These are phyloP conservation scores for Anguilla anguilla DNA, from an alignment of 2,797 vertebrate species.

Conservation along the genomic window DNA sequence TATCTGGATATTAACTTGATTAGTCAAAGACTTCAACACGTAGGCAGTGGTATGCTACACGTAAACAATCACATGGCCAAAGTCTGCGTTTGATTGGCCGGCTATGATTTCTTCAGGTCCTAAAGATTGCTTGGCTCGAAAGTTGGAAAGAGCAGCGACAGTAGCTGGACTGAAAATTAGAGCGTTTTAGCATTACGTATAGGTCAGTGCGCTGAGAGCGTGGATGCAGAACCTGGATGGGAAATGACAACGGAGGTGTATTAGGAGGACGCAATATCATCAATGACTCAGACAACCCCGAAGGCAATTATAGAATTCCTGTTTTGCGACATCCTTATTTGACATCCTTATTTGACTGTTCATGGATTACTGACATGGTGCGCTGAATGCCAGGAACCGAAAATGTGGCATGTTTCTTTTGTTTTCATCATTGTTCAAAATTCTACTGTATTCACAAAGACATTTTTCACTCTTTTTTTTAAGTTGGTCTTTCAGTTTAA, in stretches of 20 bases:
- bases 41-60: neutral
- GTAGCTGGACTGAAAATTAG: neutral
- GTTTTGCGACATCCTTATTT: neutral
- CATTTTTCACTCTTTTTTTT: neutral
- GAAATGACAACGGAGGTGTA: neutral
- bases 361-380: constrained; percentile 11
- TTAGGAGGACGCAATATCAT: neutral
- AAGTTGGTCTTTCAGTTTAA: neutral
- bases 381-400: neutral
- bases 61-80: neutral
- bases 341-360: neutral
- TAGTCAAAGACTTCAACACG: neutral
- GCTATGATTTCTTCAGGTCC: constrained; percentile 3
- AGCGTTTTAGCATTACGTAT: neutral
- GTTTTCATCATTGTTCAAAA: neutral
- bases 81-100: neutral
- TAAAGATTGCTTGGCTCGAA: constrained; percentile 6
- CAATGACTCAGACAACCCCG: neutral
- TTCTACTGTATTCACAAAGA: neutral
- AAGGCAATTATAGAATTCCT: neutral
- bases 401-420: neutral
- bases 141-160: neutral
- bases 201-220: neutral
- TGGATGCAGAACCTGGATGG: neutral
- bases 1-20: neutral